These are phyloP conservation scores for Drosophila ohnishii DNA, from an alignment of 1,140 invertebrate species.

Conservation along the genomic window DNA sequence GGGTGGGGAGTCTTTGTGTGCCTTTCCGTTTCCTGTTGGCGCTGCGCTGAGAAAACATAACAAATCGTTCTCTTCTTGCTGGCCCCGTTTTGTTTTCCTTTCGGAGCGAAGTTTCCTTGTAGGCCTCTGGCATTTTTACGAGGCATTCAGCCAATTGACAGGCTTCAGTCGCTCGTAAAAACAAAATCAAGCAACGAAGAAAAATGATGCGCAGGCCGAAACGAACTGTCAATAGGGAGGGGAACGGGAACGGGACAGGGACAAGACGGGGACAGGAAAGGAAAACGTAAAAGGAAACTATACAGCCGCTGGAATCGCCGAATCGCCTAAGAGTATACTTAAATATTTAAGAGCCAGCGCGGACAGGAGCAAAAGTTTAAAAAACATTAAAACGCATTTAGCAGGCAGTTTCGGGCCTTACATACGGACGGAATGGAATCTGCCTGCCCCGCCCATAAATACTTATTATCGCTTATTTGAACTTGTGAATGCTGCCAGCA, in stretches of 20 bases:
- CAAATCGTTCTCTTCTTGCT: slow-evolving; percentile 68
- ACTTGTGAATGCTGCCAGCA: slow-evolving; percentile 67
- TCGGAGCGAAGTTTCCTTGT: slow-evolving; percentile 25
- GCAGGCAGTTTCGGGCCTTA: slow-evolving; percentile 49
- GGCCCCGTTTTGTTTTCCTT: slow-evolving; percentile 30
- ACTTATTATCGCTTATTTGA: slow-evolving; percentile 82
- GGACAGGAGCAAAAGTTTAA: slow-evolving; percentile 35
- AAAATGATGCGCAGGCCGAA: slow-evolving; percentile 72
- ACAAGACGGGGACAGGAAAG: not conserved
- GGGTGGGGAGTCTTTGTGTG: slow-evolving; percentile 48
- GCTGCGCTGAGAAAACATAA: slow-evolving; percentile 73
- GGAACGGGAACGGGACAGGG: not conserved
- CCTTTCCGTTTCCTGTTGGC: slow-evolving; percentile 76
- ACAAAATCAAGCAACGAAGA: slow-evolving; percentile 74
- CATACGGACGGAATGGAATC: slow-evolving; percentile 33
- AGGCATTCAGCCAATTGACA: slow-evolving; percentile 83
- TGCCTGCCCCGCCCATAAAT: slow-evolving; percentile 67
- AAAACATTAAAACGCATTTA: slow-evolving; percentile 81
- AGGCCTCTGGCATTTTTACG: slow-evolving; percentile 79
- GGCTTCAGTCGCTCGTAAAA: slow-evolving; percentile 81
- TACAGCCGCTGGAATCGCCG: slow-evolving; percentile 43
- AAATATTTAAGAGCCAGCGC: slow-evolving; percentile 66
- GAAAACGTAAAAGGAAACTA: slow-evolving; percentile 33
- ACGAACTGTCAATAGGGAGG: slow-evolving; percentile 41
- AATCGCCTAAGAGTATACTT: slow-evolving; percentile 69